phyloP scores from a whole-genome alignment of 92 coral and sea anemone species.

The Epizoanthus rinbou region DNA sequence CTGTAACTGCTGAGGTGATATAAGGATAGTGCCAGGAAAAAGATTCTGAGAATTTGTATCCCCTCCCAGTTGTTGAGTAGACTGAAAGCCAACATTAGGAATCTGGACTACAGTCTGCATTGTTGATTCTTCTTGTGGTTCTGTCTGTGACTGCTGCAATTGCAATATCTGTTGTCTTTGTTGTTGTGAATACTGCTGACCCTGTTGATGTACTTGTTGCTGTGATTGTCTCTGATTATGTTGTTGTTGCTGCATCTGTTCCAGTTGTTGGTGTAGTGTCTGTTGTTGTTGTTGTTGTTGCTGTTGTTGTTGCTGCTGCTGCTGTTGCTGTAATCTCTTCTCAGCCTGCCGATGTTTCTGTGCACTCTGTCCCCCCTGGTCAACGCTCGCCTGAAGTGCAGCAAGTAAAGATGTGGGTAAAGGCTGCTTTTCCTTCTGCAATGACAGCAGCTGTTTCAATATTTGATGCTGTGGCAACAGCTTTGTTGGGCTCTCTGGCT shows the following conservation, averaged over 20 bases:
- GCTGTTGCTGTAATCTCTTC: slow-evolving; percentile 47
- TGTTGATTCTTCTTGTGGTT: not conserved
- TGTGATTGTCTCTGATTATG: slow-evolving; percentile 11
- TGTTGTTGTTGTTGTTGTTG: slow-evolving; percentile 50
- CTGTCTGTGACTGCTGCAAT: slow-evolving; percentile 27
- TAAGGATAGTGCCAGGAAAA: slow-evolving; percentile 19
- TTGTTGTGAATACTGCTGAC: slow-evolving; percentile 22
- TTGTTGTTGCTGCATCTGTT: slow-evolving; percentile 12
- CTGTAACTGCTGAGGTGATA: slow-evolving; percentile 39
- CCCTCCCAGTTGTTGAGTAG: not conserved
- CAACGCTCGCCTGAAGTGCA: slow-evolving; percentile 37
- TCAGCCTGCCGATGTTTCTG: slow-evolving; percentile 41
- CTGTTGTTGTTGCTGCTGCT: slow-evolving; percentile 41
- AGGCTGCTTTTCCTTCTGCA: slow-evolving; percentile 45
- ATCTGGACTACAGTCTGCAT: slow-evolving; percentile 28
- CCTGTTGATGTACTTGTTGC: slow-evolving; percentile 4
- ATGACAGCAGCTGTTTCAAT: slow-evolving; percentile 25
- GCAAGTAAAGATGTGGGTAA: slow-evolving; percentile 39
- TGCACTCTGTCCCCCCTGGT: slow-evolving; percentile 37
- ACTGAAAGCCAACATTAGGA: not conserved
- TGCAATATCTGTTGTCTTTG: slow-evolving; percentile 47
- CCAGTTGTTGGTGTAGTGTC: slow-evolving; percentile 19
- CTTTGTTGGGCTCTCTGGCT: slow-evolving; percentile 17
- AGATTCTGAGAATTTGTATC: slow-evolving; percentile 11
- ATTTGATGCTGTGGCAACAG: slow-evolving; percentile 18